Conservation (phyloP, 2,888 invertebrate genomes). For the Serrognathus titanus region DNA sequence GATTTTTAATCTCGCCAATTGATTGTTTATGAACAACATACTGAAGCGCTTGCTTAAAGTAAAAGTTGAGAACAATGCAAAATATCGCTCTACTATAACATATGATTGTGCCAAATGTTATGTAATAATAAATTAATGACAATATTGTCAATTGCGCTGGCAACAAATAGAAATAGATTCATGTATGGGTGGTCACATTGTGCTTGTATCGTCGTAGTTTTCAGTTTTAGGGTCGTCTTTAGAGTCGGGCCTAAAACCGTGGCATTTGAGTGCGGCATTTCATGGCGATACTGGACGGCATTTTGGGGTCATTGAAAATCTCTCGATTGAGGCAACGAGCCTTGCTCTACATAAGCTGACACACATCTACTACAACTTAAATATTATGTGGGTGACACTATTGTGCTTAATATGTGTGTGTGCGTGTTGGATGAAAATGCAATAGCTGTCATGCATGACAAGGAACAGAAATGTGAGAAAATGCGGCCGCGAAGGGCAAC, state of each 20-base stretch:
- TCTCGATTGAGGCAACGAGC: conserved; percentile 38
- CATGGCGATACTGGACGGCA: conserved; percentile 35
- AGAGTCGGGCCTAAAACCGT: conserved; percentile 23
- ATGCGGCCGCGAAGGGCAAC: conserved; percentile 29
- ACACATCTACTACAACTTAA: conserved; percentile 27
- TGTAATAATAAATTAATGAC: no score
- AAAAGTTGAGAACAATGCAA: no score
- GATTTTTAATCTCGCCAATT: no score
- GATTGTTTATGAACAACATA: no score
- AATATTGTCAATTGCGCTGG: no score
- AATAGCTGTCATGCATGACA: conserved; percentile 1
- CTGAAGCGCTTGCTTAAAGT: no score
- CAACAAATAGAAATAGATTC: no score
- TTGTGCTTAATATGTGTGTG: conserved; percentile 7
- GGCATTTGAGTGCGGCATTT: conserved; percentile 28
- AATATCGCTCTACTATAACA: no score
- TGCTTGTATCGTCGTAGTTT: neutral
- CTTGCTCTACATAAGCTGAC: conserved; percentile 39
- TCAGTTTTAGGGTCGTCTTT: conserved; percentile 7
- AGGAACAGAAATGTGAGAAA: neutral
- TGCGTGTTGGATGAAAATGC: neutral
- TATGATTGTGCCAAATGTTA: no score
- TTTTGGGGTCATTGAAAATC: conserved; percentile 43
- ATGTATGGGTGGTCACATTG: no score
- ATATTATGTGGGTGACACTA: conserved; percentile 26